Evolutionary conservation across 2,888 invertebrate species (phyloP).

Genomic region (Ennomos quercinarius): DNA sequence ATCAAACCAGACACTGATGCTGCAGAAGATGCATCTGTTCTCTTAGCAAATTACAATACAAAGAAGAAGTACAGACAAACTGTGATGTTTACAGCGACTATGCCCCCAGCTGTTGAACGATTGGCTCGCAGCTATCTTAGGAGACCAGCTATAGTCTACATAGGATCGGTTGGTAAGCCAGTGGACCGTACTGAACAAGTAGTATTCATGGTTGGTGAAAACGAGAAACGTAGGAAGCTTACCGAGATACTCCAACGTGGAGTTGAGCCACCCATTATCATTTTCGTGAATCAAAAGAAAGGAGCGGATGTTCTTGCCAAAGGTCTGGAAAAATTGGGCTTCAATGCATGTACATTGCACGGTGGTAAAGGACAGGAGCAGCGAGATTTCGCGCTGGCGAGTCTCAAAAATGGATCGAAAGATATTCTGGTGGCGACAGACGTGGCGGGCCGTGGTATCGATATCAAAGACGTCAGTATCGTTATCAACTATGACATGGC

Average conservation of each 20-base stretch:
- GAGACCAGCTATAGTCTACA: constrained; percentile 98
- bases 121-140: constrained; percentile 97
- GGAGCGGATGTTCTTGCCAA: constrained; percentile 99
- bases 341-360: constrained; percentile 98
- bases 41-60: constrained; percentile 97
- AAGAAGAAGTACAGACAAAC: constrained; percentile 99
- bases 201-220: constrained; percentile 97
- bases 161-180: constrained; percentile 98
- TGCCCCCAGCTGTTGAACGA: constrained; percentile 99
- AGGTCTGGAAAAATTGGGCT: constrained; percentile 98
- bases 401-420: constrained; percentile 97
- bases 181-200: constrained; percentile 99
- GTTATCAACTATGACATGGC: constrained; percentile 99
- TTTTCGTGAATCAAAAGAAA: constrained; percentile 99
- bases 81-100: constrained; percentile 99
- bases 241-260: constrained; percentile 95
- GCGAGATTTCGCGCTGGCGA: constrained; percentile 98
- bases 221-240: constrained; percentile 98
- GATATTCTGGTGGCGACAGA: constrained; percentile 99
- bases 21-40: constrained; percentile 96
- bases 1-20: constrained; percentile 99
- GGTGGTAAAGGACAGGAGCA: constrained; percentile 99
- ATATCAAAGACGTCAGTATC: constrained; percentile 99
- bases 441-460: constrained; percentile 99
- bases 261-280: constrained; percentile 98